Base-by-base conservation (phyloP, 2,113 vertebrate genomes). In the Chamaetylas fuelleborni region DNA sequence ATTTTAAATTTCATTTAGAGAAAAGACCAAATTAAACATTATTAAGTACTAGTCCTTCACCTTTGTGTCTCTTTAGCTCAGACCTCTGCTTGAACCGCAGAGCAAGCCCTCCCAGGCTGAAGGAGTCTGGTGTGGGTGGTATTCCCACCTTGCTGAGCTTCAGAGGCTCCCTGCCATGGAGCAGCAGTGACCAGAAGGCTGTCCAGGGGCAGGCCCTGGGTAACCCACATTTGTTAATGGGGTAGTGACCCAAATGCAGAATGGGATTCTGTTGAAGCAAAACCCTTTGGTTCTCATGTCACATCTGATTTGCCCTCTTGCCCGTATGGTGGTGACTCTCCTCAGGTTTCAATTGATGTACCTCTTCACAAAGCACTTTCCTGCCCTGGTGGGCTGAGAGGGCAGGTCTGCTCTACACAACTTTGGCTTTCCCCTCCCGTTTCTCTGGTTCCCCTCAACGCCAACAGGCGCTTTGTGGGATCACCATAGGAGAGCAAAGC, bases 191-290 rank as follows among this genome's bases (percentile, higher is more conserved):
- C 38, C 38, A 38, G 9, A 38, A 38, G 7, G 10, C 9, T 23
- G 4, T 9, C 31, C 33, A 24, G 34, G 53, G 6, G 18, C 72
- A 77, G 22, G 42, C 15, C 36, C 8, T 12, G 13, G 23, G 15
- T 33, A 45, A 9, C 12, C 38, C 17, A 28, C 19, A 10, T 20
- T 47, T 65, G 9, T 29, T 14, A 58, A 40, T 56, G 26, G 48
- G 2, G 0, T 8, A 42, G 31, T 51, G 15, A 82, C 26, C 3
- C 2, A 4, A 69, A 86, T 0, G 5, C 43, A 88, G 40, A 36
- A 24, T 1, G 12, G 14, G 18, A 42, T 56, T 56, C n/a, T 86
- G 13, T 20, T 64, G 38, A 79, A 65, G 22, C 20, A 94, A 87
- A 67, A 1, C 22, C 36, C 16, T 58, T 66, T 45, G 51, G 25